Conservation (phyloP, 2,797 vertebrate genomes). For the Valencia hispanica region DNA sequence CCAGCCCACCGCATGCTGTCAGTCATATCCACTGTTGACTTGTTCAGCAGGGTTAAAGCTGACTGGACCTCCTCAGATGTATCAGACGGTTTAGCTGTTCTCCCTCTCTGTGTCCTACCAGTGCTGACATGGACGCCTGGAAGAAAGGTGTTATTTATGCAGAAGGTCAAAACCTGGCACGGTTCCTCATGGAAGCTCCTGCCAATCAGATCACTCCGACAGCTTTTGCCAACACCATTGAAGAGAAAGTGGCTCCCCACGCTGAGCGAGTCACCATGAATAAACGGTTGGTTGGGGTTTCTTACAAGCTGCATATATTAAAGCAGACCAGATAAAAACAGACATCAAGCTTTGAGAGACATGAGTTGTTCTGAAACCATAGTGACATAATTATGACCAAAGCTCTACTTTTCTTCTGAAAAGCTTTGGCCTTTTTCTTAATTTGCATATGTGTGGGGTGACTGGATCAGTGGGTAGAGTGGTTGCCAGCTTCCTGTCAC, state of each 20-base stretch:
- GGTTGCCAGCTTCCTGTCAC: too few relatives aligned
- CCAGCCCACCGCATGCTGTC: too few relatives aligned
- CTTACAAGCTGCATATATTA: not conserved
- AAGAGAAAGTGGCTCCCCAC: constrained; percentile 84
- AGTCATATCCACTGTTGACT: too few relatives aligned
- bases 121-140: constrained; percentile 84
- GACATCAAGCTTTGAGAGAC: not conserved
- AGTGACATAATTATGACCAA: not conserved
- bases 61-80: too few relatives aligned
- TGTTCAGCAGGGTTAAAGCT: too few relatives aligned
- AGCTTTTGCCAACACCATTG: constrained; percentile 88
- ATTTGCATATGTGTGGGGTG: too few relatives aligned
- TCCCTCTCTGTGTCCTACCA: constrained; percentile 55
- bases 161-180: constrained; percentile 94
- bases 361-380: not conserved
- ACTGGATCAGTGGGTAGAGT: too few relatives aligned
- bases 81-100: not conserved
- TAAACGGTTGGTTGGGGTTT: constrained; percentile 57
- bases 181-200: constrained; percentile 93
- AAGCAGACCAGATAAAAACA: too few relatives aligned
- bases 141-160: constrained; percentile 88
- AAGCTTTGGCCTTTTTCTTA: too few relatives aligned
- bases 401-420: not conserved
- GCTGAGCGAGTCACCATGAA: constrained; percentile 78
- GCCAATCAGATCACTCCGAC: constrained; percentile 94